Evolutionary conservation across 2,888 invertebrate genomes (phyloP), one percentile per base, ranked within the genome.

Genomic region (Dryocosmus kuriphilus): DNA sequence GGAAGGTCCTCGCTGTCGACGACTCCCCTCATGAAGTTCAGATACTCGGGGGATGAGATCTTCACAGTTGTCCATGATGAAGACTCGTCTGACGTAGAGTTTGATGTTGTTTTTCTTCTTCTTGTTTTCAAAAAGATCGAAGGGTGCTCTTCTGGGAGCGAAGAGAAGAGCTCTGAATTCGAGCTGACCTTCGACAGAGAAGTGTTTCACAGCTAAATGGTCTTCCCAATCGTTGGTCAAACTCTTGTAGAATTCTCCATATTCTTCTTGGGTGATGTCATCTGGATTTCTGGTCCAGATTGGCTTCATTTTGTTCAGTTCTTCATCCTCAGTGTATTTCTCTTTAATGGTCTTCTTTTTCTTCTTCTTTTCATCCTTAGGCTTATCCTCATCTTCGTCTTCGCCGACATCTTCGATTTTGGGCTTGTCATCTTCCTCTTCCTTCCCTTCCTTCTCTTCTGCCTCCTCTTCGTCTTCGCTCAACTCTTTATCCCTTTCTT

Each of bases 1-100:
- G 99, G 99, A 87, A 99, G 93, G 93, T 99, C 99, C 92, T 99
- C 99, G 76, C 97, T 98, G 93, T 99, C 99, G 4, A 99, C 99
- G n/a, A 99, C 99, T 91, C 99, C 99, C 92, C 96, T 96, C 91
- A 98, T 95, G 93, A 98, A 98, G 93, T 97, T 99, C 84, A 99
- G 93, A 92, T 99, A 99, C 91, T 99, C 99, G n/a, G 0, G 99
- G 99, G 90, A 99, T 99, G 24, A 99, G 94, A 89, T 99, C 99
- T 90, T 99, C 99, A 89, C 99, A 99, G 93, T 99, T 99, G 93
- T 99, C 99, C 99, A 99, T 99, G 92, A 99, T 99, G 94, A 99
- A 99, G 0, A 99, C 99, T 82, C 99, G 94, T 75, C 99, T 95
- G 0, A 99, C 99, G 86, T 99, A 99, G 90, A 99, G 92, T 90